phyloP scores from a whole-genome alignment of 1,140 invertebrate genomes.

The Orchestia grillus region DNA sequence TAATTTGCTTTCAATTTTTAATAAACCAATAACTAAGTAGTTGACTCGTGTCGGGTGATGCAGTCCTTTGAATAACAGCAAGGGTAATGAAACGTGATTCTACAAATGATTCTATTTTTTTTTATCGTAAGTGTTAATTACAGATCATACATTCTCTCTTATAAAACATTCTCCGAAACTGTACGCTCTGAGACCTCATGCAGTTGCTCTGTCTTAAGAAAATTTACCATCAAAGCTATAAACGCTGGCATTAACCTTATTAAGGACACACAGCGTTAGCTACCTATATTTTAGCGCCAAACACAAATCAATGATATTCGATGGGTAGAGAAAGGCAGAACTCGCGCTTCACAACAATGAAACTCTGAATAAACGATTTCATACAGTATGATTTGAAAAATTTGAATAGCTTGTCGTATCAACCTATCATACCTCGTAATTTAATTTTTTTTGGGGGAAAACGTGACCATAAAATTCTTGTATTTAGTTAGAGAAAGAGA shows the following conservation, averaged over 20 bases:
- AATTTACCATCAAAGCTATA: not conserved
- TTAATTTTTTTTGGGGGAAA: no score
- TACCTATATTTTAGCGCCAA: not conserved
- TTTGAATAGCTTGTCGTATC: not conserved
- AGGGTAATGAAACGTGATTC: not conserved
- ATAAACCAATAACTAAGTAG: no score
- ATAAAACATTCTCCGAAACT: constrained; percentile 29
- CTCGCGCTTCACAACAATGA: not conserved
- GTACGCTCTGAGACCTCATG: not conserved
- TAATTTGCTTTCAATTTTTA: no score
- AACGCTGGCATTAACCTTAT: constrained; percentile 6
- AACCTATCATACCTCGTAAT: not conserved
- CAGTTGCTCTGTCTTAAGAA: not conserved
- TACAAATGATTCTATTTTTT: constrained; percentile 35
- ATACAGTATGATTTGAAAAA: not conserved
- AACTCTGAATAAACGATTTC: not conserved
- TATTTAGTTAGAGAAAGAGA: not conserved
- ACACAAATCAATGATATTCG: not conserved
- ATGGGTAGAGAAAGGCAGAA: not conserved
- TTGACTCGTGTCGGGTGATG: no score
- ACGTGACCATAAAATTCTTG: not conserved
- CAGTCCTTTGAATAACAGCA: not conserved
- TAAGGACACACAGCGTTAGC: constrained; percentile 24
- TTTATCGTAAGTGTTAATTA: constrained; percentile 40
- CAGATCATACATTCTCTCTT: constrained; percentile 42